Conservation (phyloP, 2,113 vertebrate genomes). For the Dicentrarchus labrax region DNA sequence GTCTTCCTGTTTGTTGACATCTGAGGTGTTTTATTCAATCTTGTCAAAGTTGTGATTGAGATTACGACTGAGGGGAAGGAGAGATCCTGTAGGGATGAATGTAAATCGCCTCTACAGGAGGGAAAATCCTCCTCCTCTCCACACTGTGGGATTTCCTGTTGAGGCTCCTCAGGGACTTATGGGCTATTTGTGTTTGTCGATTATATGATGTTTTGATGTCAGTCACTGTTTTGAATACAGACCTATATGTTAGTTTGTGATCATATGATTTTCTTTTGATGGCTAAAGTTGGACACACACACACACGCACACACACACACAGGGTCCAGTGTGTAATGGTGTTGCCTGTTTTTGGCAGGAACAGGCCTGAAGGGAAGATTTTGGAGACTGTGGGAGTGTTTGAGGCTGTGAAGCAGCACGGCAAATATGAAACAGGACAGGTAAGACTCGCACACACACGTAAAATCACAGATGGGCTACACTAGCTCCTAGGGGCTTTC, state of each 20-base stretch:
- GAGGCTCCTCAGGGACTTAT: neutral
- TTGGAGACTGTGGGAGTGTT: constrained; percentile 95
- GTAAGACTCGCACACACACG: constrained; percentile 76
- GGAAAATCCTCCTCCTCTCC: constrained; percentile 12
- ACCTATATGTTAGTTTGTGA: neutral
- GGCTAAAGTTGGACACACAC: neutral
- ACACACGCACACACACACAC: neutral
- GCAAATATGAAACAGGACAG: constrained; percentile 97
- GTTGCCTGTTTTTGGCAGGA: constrained; percentile 84
- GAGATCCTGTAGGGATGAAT: constrained; percentile 23
- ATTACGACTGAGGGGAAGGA: constrained; percentile 2
- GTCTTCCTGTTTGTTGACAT: constrained; percentile 48
- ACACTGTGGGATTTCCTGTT: constrained; percentile 3
- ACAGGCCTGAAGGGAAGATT: constrained; percentile 95
- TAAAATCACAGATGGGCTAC: neutral
- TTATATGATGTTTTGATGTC: constrained; percentile 28
- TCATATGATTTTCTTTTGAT: neutral
- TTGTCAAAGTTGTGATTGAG: constrained; percentile 64
- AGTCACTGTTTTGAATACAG: neutral
- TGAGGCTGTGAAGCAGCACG: constrained; percentile 94
- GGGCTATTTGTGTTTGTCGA: neutral
- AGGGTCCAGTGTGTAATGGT: constrained; percentile 55
- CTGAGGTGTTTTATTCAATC: constrained; percentile 67
- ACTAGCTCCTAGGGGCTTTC: neutral
- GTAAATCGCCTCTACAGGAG: constrained; percentile 15